Base-by-base conservation (phyloP, 2,113 vertebrate genomes). In the Catharus minimus region DNA sequence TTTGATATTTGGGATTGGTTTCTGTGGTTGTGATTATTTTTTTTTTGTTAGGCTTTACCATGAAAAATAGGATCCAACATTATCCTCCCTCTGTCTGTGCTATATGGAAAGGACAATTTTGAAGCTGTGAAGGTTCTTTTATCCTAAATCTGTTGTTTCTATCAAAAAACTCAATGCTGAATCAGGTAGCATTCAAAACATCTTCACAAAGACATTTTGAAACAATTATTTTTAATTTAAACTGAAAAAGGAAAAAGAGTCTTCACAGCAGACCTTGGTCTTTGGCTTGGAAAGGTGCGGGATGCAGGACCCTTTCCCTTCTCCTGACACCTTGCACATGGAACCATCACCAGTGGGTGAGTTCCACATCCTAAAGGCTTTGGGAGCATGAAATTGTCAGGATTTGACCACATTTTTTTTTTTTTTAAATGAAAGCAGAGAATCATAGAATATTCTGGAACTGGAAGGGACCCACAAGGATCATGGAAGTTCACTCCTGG, bases 151-250 rank as follows among this genome's bases (percentile, higher is more conserved):
- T 33, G 15, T 53, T 72, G 24, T 23, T 68, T 69, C 26, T 72
- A 0, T 7, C 38, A 22, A 22, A 23, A 73, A 61, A 20, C 5
- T 57, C 24, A 7, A 0, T 17, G 46, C 9, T 73, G 36, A 36
- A 13, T 60, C 49, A 10, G 8, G 7, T 4, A 4, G 7, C 11
- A 9, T 55, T 68, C 0, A 0, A 58, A 58, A 43, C 1, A 2
- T 4, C 19, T 58, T 20, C 33, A 12, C 30, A 16, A 28, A 82
- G 39, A 3, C 7, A 19, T 49, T 74, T 55, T 52, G 14, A 53
- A 82, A 11, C 1, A 7, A 4, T 7, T 38, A 2, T 41, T 87
- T 84, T 38, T 8, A 26, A 41, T 28, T 20, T 24, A 41, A 73
- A 38, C 4, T 30, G 11, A 8, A 61, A 58, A 19, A 76, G 28